A percentile compares a stretch with the other conserved stretches of the same genome.
Evolutionary conservation across 64 coral and sea anemone species (phyloP).

Genomic region (Anthopleura sola): DNA sequence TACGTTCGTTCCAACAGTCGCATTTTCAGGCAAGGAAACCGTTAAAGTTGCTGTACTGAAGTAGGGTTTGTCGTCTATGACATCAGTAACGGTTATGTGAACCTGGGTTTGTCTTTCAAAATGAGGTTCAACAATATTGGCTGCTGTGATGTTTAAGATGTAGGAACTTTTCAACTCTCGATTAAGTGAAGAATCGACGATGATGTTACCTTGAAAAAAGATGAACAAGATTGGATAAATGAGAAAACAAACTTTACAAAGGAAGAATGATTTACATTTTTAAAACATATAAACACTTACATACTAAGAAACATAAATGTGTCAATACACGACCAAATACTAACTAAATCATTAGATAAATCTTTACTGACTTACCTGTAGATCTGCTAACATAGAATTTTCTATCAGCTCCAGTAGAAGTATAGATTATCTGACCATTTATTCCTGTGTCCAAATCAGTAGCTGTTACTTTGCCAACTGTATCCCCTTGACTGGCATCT

Average conservation of each 20-base stretch:
- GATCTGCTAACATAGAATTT: constrained; percentile 85
- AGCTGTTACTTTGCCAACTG: constrained; percentile 58
- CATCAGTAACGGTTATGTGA: constrained; percentile 77
- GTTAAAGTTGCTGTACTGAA: constrained; percentile 44
- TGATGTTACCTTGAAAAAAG: constrained; percentile 58
- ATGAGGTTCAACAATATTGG: constrained; percentile 59
- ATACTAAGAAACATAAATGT: too few relatives aligned
- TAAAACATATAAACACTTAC: too few relatives aligned
- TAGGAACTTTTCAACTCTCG: constrained; percentile 81
- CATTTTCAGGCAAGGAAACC: constrained; percentile 60
- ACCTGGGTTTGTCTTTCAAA: constrained; percentile 53
- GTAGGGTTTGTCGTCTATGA: constrained; percentile 88
- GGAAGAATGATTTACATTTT: too few relatives aligned
- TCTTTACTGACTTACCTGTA: constrained; percentile 39
- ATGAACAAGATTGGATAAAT: too few relatives aligned
- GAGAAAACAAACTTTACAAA: too few relatives aligned
- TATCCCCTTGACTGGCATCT: constrained; percentile 33
- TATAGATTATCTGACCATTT: constrained; percentile 71
- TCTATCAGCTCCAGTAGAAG: constrained; percentile 78
- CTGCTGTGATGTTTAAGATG: constrained; percentile 67
- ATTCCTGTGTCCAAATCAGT: constrained; percentile 62
- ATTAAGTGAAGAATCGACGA: constrained; percentile 73
- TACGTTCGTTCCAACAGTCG: constrained; percentile 43
- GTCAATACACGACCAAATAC: background rate
- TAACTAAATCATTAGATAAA: too few relatives aligned